A percentile compares a stretch with the other conserved stretches of the same genome.
These are phyloP conservation scores for Ancistrus triradiatus DNA, from an alignment of 2,113 vertebrate genomes.

Conservation along the genomic window DNA sequence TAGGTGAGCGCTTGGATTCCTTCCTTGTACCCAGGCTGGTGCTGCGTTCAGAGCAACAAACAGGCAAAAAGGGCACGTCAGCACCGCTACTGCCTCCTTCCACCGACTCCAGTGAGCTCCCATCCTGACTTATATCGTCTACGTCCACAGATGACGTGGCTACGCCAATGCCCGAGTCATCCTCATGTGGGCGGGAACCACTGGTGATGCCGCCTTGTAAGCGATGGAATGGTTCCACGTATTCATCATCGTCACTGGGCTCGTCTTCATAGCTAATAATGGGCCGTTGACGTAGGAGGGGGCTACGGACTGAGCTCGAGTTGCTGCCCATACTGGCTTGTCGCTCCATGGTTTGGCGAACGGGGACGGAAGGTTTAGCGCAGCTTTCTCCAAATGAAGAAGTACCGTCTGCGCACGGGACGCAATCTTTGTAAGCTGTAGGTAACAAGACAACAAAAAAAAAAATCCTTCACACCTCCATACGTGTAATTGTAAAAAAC, in stretches of 20 bases:
- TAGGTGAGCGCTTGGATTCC: conserved; percentile 73
- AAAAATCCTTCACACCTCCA: too few relatives aligned
- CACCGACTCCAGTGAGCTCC: conserved; percentile 58
- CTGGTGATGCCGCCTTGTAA: not conserved
- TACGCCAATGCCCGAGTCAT: conserved; percentile 48
- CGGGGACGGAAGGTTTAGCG: conserved; percentile 36
- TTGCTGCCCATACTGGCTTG: conserved; percentile 69
- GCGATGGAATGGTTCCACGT: conserved; percentile 43
- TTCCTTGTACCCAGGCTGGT: conserved; percentile 61
- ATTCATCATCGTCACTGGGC: conserved; percentile 65
- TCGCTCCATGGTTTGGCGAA: conserved; percentile 54
- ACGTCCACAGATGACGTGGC: conserved; percentile 58
- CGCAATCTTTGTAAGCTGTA: conserved; percentile 57
- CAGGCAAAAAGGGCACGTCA: conserved; percentile 63
- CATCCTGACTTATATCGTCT: conserved; percentile 53
- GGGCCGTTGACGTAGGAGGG: conserved; percentile 78
- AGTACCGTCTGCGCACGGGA: conserved; percentile 52
- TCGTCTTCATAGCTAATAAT: conserved; percentile 77
- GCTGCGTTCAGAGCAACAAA: conserved; percentile 55
- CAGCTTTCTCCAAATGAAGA: conserved; percentile 40
- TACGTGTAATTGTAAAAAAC: too few relatives aligned
- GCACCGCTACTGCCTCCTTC: conserved; percentile 37
- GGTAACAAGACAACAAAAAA: not conserved
- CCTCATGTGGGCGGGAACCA: conserved; percentile 30
- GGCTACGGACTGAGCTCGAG: conserved; percentile 73